These are phyloP conservation scores for Hecatera dysodea DNA, from an alignment of 2,888 invertebrate species.

Conservation along the genomic window DNA sequence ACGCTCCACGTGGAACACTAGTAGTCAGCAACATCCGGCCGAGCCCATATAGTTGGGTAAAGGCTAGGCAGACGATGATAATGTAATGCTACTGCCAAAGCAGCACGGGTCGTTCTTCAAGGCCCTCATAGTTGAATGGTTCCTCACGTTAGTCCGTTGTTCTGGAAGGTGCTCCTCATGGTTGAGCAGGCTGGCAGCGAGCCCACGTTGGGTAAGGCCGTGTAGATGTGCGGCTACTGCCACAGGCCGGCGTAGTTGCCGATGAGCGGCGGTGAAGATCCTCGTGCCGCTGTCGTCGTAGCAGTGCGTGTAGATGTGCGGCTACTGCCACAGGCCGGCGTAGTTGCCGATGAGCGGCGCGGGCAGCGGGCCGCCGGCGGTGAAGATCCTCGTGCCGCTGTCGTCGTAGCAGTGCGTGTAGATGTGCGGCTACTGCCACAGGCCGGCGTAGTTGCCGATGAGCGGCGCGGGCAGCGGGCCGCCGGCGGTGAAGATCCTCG, in stretches of 20 bases:
- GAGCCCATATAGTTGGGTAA: no score
- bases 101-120: no score
- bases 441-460: conserved; percentile 98
- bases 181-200: conserved; percentile 97
- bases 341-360: conserved; percentile 98
- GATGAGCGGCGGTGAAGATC: conserved; percentile 97
- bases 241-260: conserved; percentile 99
- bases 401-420: conserved; percentile 99
- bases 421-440: conserved; percentile 96
- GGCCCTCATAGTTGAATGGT: no score
- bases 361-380: conserved; percentile 98
- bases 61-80: background rate
- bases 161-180: no score
- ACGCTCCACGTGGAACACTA: no score
- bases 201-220: no score
- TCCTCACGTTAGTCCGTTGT: no score
- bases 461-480: conserved; percentile 98
- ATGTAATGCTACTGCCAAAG: conserved; percentile 88
- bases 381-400: conserved; percentile 97
- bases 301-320: conserved; percentile 97
- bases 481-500: conserved; percentile 97
- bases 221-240: no score
- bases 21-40: no score
- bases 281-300: conserved; percentile 98
- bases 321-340: conserved; percentile 97